phyloP scores from a whole-genome alignment of 2,113 vertebrate species.

The Hemiprocne comata region DNA sequence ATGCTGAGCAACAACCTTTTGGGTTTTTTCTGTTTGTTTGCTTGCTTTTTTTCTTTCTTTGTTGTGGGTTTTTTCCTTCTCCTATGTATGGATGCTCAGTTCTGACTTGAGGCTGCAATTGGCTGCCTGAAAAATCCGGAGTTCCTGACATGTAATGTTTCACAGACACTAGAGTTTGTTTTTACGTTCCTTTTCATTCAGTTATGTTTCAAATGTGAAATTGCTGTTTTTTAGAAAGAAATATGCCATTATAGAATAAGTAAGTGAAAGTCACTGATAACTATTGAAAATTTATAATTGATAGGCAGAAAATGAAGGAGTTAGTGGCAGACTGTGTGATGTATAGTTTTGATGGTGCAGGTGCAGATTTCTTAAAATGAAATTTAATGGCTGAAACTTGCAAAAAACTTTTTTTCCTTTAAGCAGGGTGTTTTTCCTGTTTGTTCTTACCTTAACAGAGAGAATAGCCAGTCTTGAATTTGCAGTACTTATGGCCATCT shows the following conservation, averaged over 20 bases:
- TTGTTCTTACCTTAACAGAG: not conserved
- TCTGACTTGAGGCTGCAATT: not conserved
- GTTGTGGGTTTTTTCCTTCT: not conserved
- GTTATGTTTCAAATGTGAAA: not conserved
- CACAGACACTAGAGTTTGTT: not conserved
- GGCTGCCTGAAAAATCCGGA: not conserved
- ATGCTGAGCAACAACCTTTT: not conserved
- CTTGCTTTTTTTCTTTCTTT: not conserved
- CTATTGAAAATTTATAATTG: not conserved
- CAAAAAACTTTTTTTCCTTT: not conserved
- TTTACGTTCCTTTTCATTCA: not conserved
- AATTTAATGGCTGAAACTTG: not conserved
- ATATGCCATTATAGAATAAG: not conserved
- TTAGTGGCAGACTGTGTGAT: not conserved
- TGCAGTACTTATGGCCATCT: not conserved
- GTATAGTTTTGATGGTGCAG: not conserved
- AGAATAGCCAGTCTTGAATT: not conserved
- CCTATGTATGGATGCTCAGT: not conserved
- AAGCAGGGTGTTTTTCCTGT: not conserved
- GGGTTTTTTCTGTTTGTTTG: too few species aligned
- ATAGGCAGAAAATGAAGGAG: not conserved
- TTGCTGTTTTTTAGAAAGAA: not conserved
- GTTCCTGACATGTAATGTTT: not conserved
- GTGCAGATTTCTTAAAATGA: not conserved
- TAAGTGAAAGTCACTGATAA: not conserved